phyloP scores from a whole-genome alignment of 2,113 vertebrate genomes.

The Rissa tridactyla region DNA sequence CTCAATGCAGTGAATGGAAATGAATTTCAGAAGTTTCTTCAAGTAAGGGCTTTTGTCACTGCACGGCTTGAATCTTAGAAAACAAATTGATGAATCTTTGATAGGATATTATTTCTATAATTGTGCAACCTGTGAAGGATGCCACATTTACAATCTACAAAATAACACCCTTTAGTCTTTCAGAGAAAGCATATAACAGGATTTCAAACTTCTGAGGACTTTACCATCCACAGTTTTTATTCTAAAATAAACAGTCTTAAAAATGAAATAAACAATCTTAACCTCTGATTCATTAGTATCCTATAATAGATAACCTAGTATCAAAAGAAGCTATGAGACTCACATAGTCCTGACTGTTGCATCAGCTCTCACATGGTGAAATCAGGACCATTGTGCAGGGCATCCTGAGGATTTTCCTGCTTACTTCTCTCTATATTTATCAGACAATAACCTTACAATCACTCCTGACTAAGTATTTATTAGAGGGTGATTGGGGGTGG shows the following conservation, averaged over 20 bases:
- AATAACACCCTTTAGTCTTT: not conserved
- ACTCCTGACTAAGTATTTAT: not conserved
- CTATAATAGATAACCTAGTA: not conserved
- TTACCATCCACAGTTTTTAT: not conserved
- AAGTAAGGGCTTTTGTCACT: not conserved
- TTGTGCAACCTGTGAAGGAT: not conserved
- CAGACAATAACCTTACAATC: not conserved
- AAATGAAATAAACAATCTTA: not conserved
- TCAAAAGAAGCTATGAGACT: not conserved
- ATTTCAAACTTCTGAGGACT: not conserved
- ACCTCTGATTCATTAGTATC: not conserved
- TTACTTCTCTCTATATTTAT: not conserved
- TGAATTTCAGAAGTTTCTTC: not conserved
- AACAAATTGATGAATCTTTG: not conserved
- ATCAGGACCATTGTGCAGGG: not conserved
- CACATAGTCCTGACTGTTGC: not conserved
- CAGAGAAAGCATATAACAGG: not conserved
- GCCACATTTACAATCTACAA: not conserved
- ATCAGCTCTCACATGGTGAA: not conserved
- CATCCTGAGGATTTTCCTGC: not conserved
- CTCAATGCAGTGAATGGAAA: slow-evolving; percentile 1
- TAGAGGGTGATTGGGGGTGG: not conserved
- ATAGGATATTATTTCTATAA: not conserved
- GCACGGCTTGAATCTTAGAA: not conserved
- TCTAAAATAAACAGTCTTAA: not conserved